Evolutionary conservation across 2,888 invertebrate genomes (phyloP), one percentile per base, ranked within the genome.

Genomic region (Eucera pruinosa): DNA sequence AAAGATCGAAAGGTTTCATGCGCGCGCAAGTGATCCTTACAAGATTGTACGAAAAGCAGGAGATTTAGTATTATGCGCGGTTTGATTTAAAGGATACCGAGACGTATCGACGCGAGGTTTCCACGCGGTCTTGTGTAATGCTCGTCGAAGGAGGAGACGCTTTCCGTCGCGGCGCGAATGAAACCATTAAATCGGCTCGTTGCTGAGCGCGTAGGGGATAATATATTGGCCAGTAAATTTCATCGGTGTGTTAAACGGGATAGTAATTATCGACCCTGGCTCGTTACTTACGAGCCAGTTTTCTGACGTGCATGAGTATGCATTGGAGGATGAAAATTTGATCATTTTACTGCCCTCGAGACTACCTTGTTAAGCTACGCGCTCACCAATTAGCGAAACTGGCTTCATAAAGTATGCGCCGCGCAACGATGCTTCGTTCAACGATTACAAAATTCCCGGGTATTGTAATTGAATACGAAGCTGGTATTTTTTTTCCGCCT

Each of bases 141-240:
- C 11, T 20, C 5, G 15, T 1, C 1, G 27, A 25, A 1, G 20
- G 13, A 15, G 25, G 5, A 25, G 72, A 64, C 61, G 74, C 41
- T 62, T 18, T 20, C 33, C 60, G 54, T 71, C 57, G 64, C 45
- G 72, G 72, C 62, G 79, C 71, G 66, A 85, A 85, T 80, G 72
- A 80, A 84, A 84, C 55, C 76, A 77, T 80, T 74, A 81, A 52
- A 64, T 41, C 48, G 47, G 54, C 52, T 7, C 66, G 66, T 62
- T 58, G 60, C 27, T n/a, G 61, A 25, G 13, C 52, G 61, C 30
- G 27, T 70, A 78, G 78, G 67, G 39, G 55, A 61, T 82, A 77
- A 85, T 78, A 73, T 85, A 84, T 81, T 73, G 58, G 33, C 43
- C 75, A 48, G 58, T 85, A 84, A 84, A 84, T 83, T 85, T 77